Percentiles rank a stretch among this genome's conserved stretches.
These are phyloP conservation scores for Ctenosaura bakeri DNA, from an alignment of 2,797 vertebrate genomes.

Conservation along the genomic window DNA sequence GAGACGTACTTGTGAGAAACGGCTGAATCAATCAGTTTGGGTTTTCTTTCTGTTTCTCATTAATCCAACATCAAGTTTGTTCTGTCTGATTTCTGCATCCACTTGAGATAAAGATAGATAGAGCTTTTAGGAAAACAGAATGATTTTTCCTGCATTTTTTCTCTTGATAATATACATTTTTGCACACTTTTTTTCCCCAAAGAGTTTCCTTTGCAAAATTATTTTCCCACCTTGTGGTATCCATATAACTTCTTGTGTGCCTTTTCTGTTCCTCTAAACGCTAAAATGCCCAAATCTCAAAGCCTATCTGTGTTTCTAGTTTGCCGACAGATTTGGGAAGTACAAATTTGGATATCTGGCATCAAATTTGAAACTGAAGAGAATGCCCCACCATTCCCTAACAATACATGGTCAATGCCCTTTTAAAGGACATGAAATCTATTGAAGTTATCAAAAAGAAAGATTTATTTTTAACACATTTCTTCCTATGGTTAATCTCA, in stretches of 20 bases:
- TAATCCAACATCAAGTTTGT: neutral
- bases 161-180: neutral
- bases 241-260: too few species aligned
- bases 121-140: neutral
- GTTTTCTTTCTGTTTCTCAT: neutral
- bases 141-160: neutral
- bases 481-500: conserved; percentile 54
- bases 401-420: too few species aligned
- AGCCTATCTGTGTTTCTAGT: neutral
- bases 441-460: conserved; percentile 65
- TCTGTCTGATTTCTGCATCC: neutral
- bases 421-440: conserved; percentile 40
- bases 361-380: neutral
- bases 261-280: neutral
- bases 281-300: neutral
- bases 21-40: neutral
- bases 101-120: neutral
- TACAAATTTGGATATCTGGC: neutral
- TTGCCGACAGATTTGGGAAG: neutral
- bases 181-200: neutral
- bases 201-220: neutral
- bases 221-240: neutral
- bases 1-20: neutral
- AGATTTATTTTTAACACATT: neutral
- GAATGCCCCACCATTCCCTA: neutral